A percentile compares a stretch with the other conserved stretches of the same genome.
Conservation (phyloP, 2,888 invertebrate genomes). For the Digitonthophagus gazella region DNA sequence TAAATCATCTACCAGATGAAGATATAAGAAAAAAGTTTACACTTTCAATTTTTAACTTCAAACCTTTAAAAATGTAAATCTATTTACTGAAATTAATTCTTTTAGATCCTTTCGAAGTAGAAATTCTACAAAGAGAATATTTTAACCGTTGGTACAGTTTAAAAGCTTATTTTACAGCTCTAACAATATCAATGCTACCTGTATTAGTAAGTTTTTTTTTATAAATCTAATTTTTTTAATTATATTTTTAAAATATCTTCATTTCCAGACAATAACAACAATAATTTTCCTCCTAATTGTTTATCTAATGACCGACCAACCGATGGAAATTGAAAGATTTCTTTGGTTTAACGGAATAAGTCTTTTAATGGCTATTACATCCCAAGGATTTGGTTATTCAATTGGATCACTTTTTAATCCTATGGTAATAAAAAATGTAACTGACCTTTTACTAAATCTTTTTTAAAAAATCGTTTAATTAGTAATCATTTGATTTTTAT, state of each 20-base stretch:
- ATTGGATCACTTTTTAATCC: too few species aligned
- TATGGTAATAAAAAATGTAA: conserved; percentile 52
- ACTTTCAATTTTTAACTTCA: too few species aligned
- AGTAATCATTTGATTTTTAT: too few species aligned
- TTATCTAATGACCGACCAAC: conserved; percentile 85
- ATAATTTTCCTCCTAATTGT: conserved; percentile 67
- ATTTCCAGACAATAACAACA: conserved; percentile 61
- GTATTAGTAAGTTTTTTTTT: conserved; percentile 58
- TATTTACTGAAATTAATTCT: too few species aligned
- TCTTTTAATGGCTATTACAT: conserved; percentile 64
- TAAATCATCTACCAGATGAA: too few species aligned
- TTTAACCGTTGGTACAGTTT: conserved; percentile 81
- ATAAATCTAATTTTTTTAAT: not conserved
- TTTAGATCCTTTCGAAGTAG: conserved; percentile 73
- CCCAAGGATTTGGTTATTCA: too few species aligned
- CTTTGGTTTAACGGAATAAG: conserved; percentile 51
- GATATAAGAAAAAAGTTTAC: too few species aligned
- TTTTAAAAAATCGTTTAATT: too few species aligned
- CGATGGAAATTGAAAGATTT: conserved; percentile 72
- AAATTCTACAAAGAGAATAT: conserved; percentile 71
- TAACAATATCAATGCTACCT: conserved; percentile 72
- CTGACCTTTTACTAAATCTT: too few species aligned
- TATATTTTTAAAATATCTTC: not conserved
- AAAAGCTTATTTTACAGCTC: conserved; percentile 70
- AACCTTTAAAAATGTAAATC: too few species aligned